phyloP scores from a whole-genome alignment of 2,888 invertebrate species.

The Sceliomorpha sp. region DNA sequence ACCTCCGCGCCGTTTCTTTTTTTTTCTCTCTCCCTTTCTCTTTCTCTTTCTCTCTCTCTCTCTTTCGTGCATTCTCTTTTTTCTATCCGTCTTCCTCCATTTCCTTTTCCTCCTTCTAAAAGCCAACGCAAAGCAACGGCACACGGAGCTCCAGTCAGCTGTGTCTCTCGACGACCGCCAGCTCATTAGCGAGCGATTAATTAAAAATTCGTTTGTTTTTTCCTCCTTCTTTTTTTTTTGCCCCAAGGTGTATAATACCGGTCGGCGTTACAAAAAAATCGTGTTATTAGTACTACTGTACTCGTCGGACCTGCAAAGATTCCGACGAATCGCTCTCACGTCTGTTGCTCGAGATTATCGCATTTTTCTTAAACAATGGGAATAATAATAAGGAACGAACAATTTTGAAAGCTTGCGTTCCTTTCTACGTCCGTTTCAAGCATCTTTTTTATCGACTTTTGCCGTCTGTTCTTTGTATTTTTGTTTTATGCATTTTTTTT shows the following conservation, averaged over 20 bases:
- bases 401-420: slow-evolving; percentile 29
- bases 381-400: slow-evolving; percentile 41
- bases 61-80: not conserved
- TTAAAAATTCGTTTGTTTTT: slow-evolving; percentile 74
- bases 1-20: slow-evolving; percentile 23
- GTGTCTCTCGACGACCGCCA: slow-evolving; percentile 58
- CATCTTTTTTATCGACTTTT: slow-evolving; percentile 46
- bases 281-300: slow-evolving; percentile 37
- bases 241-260: slow-evolving; percentile 31
- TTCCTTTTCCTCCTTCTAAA: slow-evolving; percentile 31
- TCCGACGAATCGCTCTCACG: slow-evolving; percentile 24
- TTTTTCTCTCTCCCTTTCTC: slow-evolving; percentile 21
- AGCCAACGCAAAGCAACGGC: slow-evolving; percentile 8
- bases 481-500: too few species aligned
- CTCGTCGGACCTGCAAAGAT: slow-evolving; percentile 12
- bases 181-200: slow-evolving; percentile 77
- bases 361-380: slow-evolving; percentile 41
- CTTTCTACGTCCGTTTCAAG: slow-evolving; percentile 27
- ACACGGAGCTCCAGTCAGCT: slow-evolving; percentile 33
- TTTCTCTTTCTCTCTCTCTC: slow-evolving; percentile 25
- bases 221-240: slow-evolving; percentile 64
- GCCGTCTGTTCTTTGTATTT: slow-evolving; percentile 29
- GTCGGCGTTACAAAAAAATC: slow-evolving; percentile 44
- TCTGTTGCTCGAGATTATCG: slow-evolving; percentile 45
- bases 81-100: too few species aligned